Evolutionary conservation across 2,888 invertebrate species (phyloP).

Genomic region (Scaptomyza caliginosa): DNA sequence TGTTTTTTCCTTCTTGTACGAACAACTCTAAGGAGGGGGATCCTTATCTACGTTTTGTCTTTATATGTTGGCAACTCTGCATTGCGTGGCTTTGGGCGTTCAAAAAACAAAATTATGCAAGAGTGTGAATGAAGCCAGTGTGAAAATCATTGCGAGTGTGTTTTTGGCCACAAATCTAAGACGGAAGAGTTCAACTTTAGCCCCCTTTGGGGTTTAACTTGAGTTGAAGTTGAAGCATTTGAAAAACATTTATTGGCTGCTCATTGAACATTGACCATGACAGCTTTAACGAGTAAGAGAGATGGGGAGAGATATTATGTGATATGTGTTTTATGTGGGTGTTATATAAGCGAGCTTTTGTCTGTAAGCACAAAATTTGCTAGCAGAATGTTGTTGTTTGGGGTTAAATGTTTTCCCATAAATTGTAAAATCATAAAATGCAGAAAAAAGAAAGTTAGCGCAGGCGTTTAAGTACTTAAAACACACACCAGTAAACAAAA

Average conservation of each 20-base stretch:
- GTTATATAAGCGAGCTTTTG: conserved; percentile 19
- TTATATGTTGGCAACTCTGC: conserved; percentile 29
- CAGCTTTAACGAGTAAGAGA: conserved; percentile 21
- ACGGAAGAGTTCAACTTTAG: conserved; percentile 57
- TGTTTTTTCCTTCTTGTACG: conserved; percentile 28
- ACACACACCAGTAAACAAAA: too few relatives aligned
- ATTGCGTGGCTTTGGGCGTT: conserved; percentile 47
- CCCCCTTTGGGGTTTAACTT: conserved; percentile 36
- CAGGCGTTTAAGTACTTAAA: neutral
- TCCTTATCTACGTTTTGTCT: conserved; percentile 65
- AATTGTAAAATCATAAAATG: too few relatives aligned
- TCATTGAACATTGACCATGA: conserved; percentile 69
- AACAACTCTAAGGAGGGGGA: conserved; percentile 59
- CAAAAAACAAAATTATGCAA: conserved; percentile 51
- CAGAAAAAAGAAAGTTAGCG: neutral
- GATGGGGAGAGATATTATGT: conserved; percentile 9
- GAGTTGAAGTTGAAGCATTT: conserved; percentile 4
- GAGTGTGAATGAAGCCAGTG: conserved; percentile 24
- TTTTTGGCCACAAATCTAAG: conserved; percentile 46
- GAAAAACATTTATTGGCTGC: conserved; percentile 19
- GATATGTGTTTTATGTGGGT: conserved; percentile 8
- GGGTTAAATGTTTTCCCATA: neutral
- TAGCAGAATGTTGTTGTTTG: conserved; percentile 7
- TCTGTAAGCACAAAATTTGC: neutral
- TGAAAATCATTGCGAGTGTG: conserved; percentile 3